Evolutionary conservation across 2,797 vertebrate genomes (phyloP).

Genomic region (Premnoplex brunnescens): DNA sequence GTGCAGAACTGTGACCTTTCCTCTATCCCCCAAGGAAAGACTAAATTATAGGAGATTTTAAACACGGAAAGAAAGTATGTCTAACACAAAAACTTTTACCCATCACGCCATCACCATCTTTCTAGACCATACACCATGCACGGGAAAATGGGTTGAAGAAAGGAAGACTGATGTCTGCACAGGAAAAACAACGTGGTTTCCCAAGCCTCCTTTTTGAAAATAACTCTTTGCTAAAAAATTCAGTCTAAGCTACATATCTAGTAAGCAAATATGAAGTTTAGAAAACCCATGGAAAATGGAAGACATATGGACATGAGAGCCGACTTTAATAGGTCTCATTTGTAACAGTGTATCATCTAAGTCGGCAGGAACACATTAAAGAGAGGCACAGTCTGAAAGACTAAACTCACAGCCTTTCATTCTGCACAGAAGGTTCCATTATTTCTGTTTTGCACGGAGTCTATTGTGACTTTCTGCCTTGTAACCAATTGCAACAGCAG

Average conservation of each 20-base stretch:
- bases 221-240: neutral
- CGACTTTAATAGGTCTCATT: neutral
- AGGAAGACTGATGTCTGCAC: neutral
- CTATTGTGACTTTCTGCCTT: neutral
- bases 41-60: neutral
- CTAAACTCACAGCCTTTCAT: neutral
- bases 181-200: neutral
- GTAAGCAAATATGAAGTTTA: neutral
- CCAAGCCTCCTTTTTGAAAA: neutral
- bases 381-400: neutral
- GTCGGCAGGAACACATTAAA: neutral
- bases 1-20: neutral
- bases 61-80: neutral
- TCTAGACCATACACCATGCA: neutral
- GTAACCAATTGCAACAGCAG: neutral
- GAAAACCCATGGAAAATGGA: neutral
- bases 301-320: neutral
- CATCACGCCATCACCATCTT: neutral
- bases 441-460: neutral
- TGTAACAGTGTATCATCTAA: neutral
- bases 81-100: neutral
- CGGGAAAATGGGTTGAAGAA: accelerated
- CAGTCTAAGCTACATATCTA: neutral
- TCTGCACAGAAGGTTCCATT: neutral
- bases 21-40: neutral